A percentile compares a stretch with the other conserved stretches of the same genome.
Evolutionary conservation across 1,140 invertebrate species (phyloP).

Genomic region (Zelostemma sp.): DNA sequence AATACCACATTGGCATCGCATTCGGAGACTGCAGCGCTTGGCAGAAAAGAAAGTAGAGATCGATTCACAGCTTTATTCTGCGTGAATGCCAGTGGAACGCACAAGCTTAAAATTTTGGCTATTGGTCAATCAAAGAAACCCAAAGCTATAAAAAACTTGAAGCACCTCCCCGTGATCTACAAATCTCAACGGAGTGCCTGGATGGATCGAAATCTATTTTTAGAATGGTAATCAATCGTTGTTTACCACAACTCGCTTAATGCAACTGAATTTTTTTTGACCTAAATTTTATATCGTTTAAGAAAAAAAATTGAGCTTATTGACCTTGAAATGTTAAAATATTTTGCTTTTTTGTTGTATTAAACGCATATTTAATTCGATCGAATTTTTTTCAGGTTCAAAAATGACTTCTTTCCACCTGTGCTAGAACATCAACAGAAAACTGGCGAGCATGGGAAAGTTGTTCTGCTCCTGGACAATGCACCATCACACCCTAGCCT

Average conservation of each 20-base stretch:
- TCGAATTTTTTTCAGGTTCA: constrained; percentile 9
- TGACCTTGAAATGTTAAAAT: no score
- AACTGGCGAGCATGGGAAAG: constrained; percentile 9
- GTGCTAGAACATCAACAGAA: constrained; percentile 9
- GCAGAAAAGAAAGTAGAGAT: constrained; percentile 40
- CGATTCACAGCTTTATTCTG: constrained; percentile 40
- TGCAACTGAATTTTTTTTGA: background rate
- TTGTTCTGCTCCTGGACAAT: constrained; percentile 14
- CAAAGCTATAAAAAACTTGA: background rate
- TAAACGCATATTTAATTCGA: background rate
- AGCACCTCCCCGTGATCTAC: background rate
- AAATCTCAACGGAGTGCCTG: background rate
- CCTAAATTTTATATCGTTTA: no score
- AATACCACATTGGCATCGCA: constrained; percentile 40
- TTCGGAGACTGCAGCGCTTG: constrained; percentile 33
- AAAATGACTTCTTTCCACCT: constrained; percentile 14
- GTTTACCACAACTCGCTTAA: background rate
- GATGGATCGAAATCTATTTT: constrained; percentile 1
- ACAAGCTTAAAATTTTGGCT: constrained; percentile 50
- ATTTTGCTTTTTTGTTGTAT: no score
- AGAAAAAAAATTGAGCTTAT: no score
- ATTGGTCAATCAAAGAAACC: constrained; percentile 47
- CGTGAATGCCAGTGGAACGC: constrained; percentile 53
- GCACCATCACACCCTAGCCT: constrained; percentile 14
- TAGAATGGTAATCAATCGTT: constrained; percentile 1